These are phyloP conservation scores for Cyaniris semiargus DNA, from an alignment of 2,888 invertebrate genomes.

Conservation along the genomic window DNA sequence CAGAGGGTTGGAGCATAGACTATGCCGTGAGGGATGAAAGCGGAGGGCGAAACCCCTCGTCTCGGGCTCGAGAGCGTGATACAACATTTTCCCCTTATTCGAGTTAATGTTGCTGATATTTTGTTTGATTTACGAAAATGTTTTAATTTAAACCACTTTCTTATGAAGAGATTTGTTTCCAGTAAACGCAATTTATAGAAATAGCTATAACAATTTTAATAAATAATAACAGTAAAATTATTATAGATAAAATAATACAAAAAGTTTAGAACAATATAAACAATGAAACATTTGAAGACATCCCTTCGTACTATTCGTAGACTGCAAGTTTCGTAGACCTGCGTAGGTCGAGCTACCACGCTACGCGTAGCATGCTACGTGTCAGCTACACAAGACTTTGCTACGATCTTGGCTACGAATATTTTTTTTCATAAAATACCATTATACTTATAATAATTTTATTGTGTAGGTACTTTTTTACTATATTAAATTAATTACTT, in stretches of 20 bases:
- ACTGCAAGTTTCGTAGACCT: not conserved
- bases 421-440: not conserved
- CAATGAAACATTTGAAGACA: no score
- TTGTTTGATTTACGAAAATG: not conserved
- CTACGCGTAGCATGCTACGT: not conserved
- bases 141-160: not conserved
- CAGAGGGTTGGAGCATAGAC: conserved; percentile 80
- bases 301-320: not conserved
- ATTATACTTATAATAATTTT: not conserved
- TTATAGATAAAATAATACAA: not conserved
- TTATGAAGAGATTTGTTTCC: not conserved
- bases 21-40: conserved; percentile 53
- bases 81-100: not conserved
- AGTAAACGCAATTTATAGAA: not conserved
- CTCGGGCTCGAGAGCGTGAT: not conserved
- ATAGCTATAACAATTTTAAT: not conserved
- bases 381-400: not conserved
- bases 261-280: no score
- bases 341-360: not conserved
- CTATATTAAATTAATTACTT: not conserved
- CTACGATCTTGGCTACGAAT: conserved; percentile 1
- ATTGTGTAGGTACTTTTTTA: not conserved
- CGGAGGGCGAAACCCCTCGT: conserved; percentile 26
- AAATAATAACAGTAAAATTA: not conserved
- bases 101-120: not conserved